Evolutionary conservation across 1,140 invertebrate species (phyloP), one percentile per base, ranked within the genome.

Genomic region (Atta cephalotes): DNA sequence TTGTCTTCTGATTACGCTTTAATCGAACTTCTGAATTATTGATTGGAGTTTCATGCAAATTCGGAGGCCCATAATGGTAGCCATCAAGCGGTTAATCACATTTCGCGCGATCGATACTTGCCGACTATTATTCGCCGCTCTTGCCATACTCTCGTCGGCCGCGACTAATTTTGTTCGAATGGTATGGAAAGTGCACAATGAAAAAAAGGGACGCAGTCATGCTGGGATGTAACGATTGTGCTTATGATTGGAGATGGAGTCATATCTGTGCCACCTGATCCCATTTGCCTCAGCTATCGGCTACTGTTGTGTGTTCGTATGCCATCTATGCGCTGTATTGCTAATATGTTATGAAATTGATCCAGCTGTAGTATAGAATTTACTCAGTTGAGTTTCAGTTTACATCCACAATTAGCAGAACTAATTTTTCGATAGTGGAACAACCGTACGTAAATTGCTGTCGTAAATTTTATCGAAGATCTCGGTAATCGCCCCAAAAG

Each of bases 41-140:
- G 80, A 84, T 84, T 84, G 80, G 80, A 84, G 80, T 84, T 84
- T 76, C 70, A 84, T 84, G 80, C 80, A 84, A 84, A 84, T 84
- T 84, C 80, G 68, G 39, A 84, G 56, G 74, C 70, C 70, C 80
- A 84, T 84, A 84, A 84, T 84, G 80, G 80, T 84, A 76, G 70
- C 70, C 70, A 84, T 84, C 80, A 84, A 74, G 70, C 80, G 70
- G 80, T 84, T 84, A 84, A 84, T 84, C 80, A 84, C 70, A 84
- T 84, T 84, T 84, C n/a, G 70, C 28, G 9, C 39, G 80, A 84
- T 84, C 80, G 70, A 84, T 84, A 84, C 70, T 76, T 76, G 80
- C 80, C 45, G 80, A 84, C 80, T 84, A 84, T 84, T 84, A 84
- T 74, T 81, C 66, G 79, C 66, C 66, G 70, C 39, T 74, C 68